Conservation (phyloP, 1,140 invertebrate genomes). For the Eueides isabella region DNA sequence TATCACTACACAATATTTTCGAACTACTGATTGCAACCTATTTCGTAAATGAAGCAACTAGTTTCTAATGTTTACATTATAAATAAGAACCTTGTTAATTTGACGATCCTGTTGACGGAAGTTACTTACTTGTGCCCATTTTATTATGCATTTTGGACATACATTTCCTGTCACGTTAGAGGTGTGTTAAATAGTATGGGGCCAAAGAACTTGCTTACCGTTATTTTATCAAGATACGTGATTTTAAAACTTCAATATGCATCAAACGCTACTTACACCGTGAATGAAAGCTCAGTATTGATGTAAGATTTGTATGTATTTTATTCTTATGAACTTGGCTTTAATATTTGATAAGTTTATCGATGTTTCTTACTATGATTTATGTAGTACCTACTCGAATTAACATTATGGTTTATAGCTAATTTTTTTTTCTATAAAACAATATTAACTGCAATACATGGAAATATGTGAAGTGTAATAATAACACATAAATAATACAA, state of each 20-base stretch:
- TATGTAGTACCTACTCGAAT: too few relatives aligned
- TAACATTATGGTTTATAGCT: too few relatives aligned
- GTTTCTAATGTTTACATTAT: background rate
- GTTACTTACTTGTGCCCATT: slow-evolving; percentile 41
- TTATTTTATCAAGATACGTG: slow-evolving; percentile 29
- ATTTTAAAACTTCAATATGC: slow-evolving; percentile 16
- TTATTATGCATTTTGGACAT: slow-evolving; percentile 43
- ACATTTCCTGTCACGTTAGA: slow-evolving; percentile 50
- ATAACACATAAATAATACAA: background rate
- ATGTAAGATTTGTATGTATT: background rate
- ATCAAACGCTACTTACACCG: background rate
- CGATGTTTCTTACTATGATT: too few relatives aligned
- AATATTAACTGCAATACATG: too few relatives aligned
- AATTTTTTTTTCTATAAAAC: too few relatives aligned
- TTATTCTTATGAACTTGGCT: background rate
- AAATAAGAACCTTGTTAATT: slow-evolving; percentile 30
- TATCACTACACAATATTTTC: background rate
- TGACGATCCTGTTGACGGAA: slow-evolving; percentile 43
- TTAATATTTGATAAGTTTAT: too few relatives aligned
- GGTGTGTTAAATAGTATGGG: slow-evolving; percentile 28
- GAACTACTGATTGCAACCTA: background rate
- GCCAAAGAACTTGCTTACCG: slow-evolving; percentile 33
- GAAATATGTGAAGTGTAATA: background rate
- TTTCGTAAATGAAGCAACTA: background rate
- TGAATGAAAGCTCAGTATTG: background rate